Evolutionary conservation across 1,140 invertebrate species (phyloP).

Genomic region (Oscheius sp.): DNA sequence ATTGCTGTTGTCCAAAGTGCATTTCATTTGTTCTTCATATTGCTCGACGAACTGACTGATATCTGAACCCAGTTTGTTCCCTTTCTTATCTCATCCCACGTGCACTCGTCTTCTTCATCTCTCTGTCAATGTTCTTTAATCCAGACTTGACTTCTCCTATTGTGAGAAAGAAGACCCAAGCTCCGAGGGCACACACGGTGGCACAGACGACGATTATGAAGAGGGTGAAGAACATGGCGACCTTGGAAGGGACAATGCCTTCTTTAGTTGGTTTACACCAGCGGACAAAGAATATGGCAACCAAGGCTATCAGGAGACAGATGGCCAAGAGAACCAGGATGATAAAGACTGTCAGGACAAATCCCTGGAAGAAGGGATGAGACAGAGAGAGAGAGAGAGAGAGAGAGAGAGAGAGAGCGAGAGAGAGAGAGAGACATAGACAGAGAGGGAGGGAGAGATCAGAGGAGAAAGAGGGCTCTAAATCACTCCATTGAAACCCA

Average conservation of each 20-base stretch:
- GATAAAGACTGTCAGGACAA: not conserved
- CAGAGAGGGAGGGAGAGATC: no score
- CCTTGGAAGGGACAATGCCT: not conserved
- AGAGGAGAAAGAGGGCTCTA: no score
- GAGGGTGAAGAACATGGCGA: not conserved
- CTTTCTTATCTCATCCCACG: no score
- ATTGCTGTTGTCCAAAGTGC: not conserved
- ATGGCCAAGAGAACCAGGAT: not conserved
- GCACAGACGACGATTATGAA: not conserved
- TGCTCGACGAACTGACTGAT: not conserved
- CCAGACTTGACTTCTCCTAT: not conserved
- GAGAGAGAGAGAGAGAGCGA: no score
- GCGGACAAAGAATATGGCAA: not conserved
- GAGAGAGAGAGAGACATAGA: no score
- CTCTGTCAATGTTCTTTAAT: not conserved
- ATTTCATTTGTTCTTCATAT: not conserved
- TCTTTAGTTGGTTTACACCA: not conserved
- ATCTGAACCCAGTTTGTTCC: not conserved
- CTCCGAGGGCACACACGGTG: not conserved
- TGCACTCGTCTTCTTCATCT: not conserved
- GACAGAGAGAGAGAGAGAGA: no score
- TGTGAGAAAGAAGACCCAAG: not conserved
- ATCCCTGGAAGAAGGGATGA: no score
- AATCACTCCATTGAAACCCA: no score
- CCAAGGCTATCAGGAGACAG: not conserved